phyloP scores from a whole-genome alignment of 2,797 vertebrate species.

The Dromococcyx pavoninus region DNA sequence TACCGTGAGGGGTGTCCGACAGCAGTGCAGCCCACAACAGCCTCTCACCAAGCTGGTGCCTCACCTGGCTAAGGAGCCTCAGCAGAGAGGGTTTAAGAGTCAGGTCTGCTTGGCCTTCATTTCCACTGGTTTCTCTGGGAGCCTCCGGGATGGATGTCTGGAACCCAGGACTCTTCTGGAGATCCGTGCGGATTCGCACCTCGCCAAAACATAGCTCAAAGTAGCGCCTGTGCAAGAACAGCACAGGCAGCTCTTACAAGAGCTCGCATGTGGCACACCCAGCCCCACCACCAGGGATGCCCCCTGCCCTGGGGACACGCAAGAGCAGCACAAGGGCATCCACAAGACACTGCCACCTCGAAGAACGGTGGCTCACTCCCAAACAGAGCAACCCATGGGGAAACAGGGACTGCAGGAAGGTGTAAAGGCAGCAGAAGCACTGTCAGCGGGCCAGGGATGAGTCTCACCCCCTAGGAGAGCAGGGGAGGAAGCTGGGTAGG shows the following conservation, averaged over 20 bases:
- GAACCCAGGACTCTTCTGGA: slow-evolving; percentile 79
- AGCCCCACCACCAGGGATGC: background rate
- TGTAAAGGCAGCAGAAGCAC: background rate
- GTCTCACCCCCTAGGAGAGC: background rate
- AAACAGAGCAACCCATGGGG: background rate
- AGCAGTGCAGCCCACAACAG: background rate
- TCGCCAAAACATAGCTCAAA: slow-evolving; percentile 93
- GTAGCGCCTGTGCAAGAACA: slow-evolving; percentile 81
- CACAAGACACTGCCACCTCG: background rate
- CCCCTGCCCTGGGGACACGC: fast-evolving
- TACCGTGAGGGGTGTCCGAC: background rate
- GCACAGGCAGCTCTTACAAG: background rate
- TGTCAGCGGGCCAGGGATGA: background rate
- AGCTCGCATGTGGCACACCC: background rate
- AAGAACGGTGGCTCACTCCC: background rate
- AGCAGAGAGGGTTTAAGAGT: slow-evolving; percentile 82
- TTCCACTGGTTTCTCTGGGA: slow-evolving; percentile 28
- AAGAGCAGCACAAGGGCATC: background rate
- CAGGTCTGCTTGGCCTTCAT: slow-evolving; percentile 61
- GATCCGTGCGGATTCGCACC: slow-evolving; percentile 86
- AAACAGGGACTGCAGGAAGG: background rate
- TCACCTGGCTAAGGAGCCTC: slow-evolving; percentile 89
- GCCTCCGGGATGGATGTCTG: background rate
- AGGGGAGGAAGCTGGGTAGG: background rate
- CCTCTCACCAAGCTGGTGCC: background rate